Evolutionary conservation across 2,113 vertebrate genomes (phyloP), one percentile per base, ranked within the genome.

Genomic region (Myocastor coypus): DNA sequence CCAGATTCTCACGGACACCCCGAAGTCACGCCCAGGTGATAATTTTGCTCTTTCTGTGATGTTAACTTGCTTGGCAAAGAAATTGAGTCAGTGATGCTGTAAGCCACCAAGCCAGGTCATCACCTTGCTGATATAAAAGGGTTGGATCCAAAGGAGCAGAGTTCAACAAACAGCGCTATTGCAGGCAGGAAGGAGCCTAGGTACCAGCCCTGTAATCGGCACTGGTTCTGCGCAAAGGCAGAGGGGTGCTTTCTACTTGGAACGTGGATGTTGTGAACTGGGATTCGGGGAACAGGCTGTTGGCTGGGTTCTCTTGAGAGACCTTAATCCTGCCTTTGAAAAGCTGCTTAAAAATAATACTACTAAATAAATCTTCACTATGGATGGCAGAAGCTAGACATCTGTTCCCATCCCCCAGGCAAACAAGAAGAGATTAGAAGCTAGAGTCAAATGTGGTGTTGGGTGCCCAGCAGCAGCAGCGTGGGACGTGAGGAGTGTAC

Each of bases 311-410:
- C 87, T 89, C 88, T 86, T 20, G 4, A 50, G 83, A 91, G 95
- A 71, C 71, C 94, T 95, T 95, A 96, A 94, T 96, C 95, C 87
- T 78, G 93, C 83, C 85, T 96, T 88, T 84, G 92, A 87, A 97
- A 96, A 97, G 92, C 94, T 90, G 94, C 92, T 97, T 97, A 96
- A 96, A 96, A 96, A 94, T 93, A 96, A 94, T 95, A 84, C 89
- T 68, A 66, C 91, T 87, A 84, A 94, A 94, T 85, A 94, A 83
- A 96, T 96, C 95, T 96, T 97, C 92, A 46, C 91, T 24, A 80
- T n/a, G 89, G 78, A 69, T 89, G 78, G 84, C 75, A 89, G 82
- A 96, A 94, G 87, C 77, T 68, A 83, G 88, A 92, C 88, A 88
- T 78, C 85, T 26, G 55, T 77, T 68, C 80, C 83, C 89, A 66